These are phyloP conservation scores for Myioborus miniatus DNA, from an alignment of 2,797 vertebrate genomes.

Conservation along the genomic window DNA sequence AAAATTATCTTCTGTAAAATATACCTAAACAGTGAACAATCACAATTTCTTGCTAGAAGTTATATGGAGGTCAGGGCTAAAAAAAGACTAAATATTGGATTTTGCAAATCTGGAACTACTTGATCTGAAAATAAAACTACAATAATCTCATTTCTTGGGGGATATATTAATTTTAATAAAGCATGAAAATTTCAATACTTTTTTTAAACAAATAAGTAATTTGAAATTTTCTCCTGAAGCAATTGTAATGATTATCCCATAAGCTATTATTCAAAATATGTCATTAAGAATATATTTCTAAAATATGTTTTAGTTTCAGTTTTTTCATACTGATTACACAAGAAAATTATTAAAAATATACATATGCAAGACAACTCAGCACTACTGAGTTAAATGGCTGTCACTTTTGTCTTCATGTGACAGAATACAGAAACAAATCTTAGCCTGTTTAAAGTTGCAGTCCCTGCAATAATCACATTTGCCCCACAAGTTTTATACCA, in stretches of 20 bases:
- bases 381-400: not conserved
- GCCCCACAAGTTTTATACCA: not conserved
- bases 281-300: not conserved
- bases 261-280: not conserved
- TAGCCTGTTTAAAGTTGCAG: not conserved
- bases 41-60: not conserved
- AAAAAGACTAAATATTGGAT: not conserved
- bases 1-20: not conserved
- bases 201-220: slow-evolving; percentile 25
- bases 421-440: not conserved
- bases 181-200: not conserved
- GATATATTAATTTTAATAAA: slow-evolving; percentile 23
- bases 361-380: not conserved
- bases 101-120: not conserved
- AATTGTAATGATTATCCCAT: not conserved
- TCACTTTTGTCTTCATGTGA: not conserved
- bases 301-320: not conserved
- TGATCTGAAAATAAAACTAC: not conserved
- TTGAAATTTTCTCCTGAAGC: slow-evolving; percentile 39
- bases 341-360: not conserved
- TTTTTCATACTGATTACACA: not conserved
- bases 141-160: not conserved
- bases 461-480: not conserved
- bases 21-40: not conserved
- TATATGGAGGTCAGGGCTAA: not conserved